Percentiles rank a stretch among this genome's conserved stretches.
phyloP scores from a whole-genome alignment of 2,797 vertebrate genomes.

The Takifugu ocellatus region DNA sequence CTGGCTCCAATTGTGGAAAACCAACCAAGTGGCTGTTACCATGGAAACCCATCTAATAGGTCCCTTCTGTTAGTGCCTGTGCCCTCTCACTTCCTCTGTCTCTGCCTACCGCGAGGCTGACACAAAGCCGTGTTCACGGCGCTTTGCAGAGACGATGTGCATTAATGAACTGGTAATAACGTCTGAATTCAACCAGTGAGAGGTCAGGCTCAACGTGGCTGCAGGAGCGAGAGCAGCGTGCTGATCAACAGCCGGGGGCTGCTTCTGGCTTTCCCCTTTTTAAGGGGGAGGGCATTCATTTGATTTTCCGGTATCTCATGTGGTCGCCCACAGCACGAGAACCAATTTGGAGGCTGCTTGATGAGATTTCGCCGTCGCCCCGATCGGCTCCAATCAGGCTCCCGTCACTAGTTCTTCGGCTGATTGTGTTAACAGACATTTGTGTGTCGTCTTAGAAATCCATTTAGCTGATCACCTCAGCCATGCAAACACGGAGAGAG shows the following conservation, averaged over 20 bases:
- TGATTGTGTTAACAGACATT: conserved; percentile 57
- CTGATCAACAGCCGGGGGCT: conserved; percentile 32
- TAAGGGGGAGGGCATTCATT: conserved; percentile 14
- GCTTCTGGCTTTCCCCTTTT: not conserved
- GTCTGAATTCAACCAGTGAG: conserved; percentile 27
- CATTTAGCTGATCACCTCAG: conserved; percentile 37
- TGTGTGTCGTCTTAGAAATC: conserved; percentile 50
- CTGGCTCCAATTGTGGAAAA: conserved; percentile 73
- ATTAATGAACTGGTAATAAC: conserved; percentile 30
- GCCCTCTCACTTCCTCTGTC: conserved; percentile 39
- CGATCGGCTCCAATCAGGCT: conserved; percentile 55
- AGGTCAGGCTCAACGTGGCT: conserved; percentile 12
- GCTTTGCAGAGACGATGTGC: conserved; percentile 12
- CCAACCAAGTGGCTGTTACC: conserved; percentile 78
- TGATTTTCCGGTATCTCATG: conserved; percentile 44
- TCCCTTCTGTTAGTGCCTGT: conserved; percentile 50
- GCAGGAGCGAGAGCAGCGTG: conserved; percentile 16
- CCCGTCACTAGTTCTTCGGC: conserved; percentile 34
- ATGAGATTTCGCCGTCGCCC: conserved; percentile 53
- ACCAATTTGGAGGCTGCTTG: conserved; percentile 39
- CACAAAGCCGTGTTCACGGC: conserved; percentile 31
- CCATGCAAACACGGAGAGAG: conserved; percentile 38
- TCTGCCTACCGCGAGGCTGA: conserved; percentile 38
- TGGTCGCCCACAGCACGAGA: conserved; percentile 32
- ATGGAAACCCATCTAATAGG: conserved; percentile 80